Evolutionary conservation across 2,888 invertebrate species (phyloP), one percentile per base, ranked within the genome.

Genomic region (Pinctada fucata): DNA sequence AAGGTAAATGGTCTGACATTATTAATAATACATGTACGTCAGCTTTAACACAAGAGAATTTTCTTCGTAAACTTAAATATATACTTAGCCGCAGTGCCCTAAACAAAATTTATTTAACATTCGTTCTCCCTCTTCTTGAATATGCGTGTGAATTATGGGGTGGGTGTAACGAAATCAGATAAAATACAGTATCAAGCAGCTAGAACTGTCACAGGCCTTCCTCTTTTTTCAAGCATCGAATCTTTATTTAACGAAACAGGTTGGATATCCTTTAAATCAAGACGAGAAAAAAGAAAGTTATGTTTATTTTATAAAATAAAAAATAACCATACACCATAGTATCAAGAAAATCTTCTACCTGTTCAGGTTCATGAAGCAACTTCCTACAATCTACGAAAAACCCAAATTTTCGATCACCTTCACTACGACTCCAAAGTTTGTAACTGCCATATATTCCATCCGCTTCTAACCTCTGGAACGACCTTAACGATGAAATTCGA

Each of bases 71-170:
- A 58, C 58, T 58, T 6, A 58, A 58, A 58, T 58, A 58, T 58
- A 13, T 58, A 6, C 58, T 58, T 58, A 58, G 6, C 13, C 13
- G 13, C 13, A 13, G 58, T 58, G 58, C 58, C 8, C 58, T 58
- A 58, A 58, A 58, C 58, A 58, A 58, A 58, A 68, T 68, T 4
- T 68, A 68, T 8, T 45, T 45, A 31, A 68, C 68, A 13, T 68
- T 68, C 47, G 6, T 68, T 45, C 48, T 68, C 47, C 68, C 68
- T 45, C 10, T 47, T 31, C 47, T 68, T 10, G 68, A 68, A 68
- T 68, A 68, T 47, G 68, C 68, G 47, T 68, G 48, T 68, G 68
- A 68, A 68, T 16, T 68, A 68, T 68, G 68, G 68, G 68, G 47
- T 47, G 68, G 13, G 5, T 68, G 68, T 47, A 68, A 16, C 48